Evolutionary conservation across 2,888 invertebrate genomes (phyloP).

Genomic region (Campopleginae sp.): DNA sequence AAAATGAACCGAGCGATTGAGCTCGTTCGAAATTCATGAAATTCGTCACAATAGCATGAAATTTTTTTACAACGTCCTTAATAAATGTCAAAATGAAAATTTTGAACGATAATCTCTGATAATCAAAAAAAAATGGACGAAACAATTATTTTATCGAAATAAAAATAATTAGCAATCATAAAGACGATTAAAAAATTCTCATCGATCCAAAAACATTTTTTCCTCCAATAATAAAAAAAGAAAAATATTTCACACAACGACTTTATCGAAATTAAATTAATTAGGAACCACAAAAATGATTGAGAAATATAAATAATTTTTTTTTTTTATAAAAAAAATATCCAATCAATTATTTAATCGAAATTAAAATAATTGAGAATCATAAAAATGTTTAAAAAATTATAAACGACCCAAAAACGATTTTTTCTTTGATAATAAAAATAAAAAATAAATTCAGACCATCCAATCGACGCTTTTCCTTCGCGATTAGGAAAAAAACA

Average conservation of each 20-base stretch:
- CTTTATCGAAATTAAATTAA: background rate
- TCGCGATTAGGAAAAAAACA: background rate
- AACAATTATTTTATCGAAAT: no score
- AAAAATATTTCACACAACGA: background rate
- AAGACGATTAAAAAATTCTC: background rate
- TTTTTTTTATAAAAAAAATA: background rate
- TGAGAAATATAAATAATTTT: no score
- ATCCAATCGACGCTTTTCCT: no score
- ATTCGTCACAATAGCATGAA: background rate
- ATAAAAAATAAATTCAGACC: no score
- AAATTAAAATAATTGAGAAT: background rate
- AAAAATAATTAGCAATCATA: no score
- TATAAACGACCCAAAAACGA: no score
- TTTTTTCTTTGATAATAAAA: no score
- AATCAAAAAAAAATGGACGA: background rate
- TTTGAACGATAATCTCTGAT: background rate
- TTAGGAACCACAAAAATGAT: background rate
- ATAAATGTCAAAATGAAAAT: background rate
- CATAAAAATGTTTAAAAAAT: background rate
- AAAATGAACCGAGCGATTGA: slow-evolving; percentile 22
- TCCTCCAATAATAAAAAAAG: background rate
- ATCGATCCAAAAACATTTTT: background rate
- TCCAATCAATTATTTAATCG: background rate
- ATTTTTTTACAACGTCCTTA: background rate
- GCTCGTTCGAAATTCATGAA: background rate